Base-by-base conservation (phyloP, 2,113 vertebrate species). In the Rhadina sibilatrix region DNA sequence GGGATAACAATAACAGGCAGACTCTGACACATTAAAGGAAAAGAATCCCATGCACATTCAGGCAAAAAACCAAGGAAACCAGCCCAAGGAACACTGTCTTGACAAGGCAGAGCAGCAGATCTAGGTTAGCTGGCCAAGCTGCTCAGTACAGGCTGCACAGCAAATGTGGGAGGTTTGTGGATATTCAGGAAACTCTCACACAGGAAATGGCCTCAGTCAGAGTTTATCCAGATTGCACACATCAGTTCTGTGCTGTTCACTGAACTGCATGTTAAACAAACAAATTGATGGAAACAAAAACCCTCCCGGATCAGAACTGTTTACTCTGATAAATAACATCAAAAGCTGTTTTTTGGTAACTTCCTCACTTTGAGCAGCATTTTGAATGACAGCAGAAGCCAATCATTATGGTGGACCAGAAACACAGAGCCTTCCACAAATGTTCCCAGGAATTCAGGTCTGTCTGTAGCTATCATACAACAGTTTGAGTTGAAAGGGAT, bases 71-170 rank as follows among this genome's bases (percentile, higher is more conserved):
- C 40, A 61, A 42, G 35, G 15, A 63, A 57, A 60, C 1, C 17
- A 42, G 17, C 57, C 40, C 54, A 40, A 49, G 46, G 50, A 75
- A 21, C 15, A 7, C 0, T 35, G 30, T 11, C 56, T 4, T 16
- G 47, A 35, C 50, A 23, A 27, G 42, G 49, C 3, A 90, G 50
- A 65, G 3, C 31, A 81, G n/a, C 14, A 87, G 57, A 56, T 11
- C 3, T 1, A 33, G 50, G 25, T 12, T 1, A 25, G 20, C 25
- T 68, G 77, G 59, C 3, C 0, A 1, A 78, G 47, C 2, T 75
- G 31, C 4, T 47, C 8, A 44, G 46, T 2, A 37, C 21, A 46
- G 69, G 38, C 60, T 59, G 47, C 11, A 21, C n/a, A 74, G 64
- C 20, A 44, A 24, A 42, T 0, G 5, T 0, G 8, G 59, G 22